phyloP scores from a whole-genome alignment of 2,113 vertebrate genomes.

The Mormyrus lacerda region DNA sequence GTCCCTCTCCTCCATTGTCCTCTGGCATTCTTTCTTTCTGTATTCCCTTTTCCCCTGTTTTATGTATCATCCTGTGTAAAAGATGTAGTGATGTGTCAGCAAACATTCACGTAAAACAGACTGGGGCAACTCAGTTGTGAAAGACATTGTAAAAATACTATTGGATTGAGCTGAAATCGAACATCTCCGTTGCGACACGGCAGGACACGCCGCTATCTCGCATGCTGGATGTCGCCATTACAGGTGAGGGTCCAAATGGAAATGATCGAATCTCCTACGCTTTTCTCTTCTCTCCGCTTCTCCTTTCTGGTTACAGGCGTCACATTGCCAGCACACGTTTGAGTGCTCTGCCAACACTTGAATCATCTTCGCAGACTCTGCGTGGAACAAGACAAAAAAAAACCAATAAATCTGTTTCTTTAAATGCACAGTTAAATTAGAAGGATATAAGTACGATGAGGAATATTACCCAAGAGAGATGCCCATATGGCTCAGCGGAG shows the following conservation, averaged over 20 bases:
- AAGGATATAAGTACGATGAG: conserved; percentile 34
- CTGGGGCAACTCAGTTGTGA: not conserved
- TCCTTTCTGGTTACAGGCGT: not conserved
- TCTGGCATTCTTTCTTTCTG: no score
- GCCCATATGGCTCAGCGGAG: conserved; percentile 56
- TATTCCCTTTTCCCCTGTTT: not conserved
- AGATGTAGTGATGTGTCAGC: not conserved
- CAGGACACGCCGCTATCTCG: not conserved
- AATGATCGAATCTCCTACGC: not conserved
- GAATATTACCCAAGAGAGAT: conserved; percentile 37
- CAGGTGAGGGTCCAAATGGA: not conserved
- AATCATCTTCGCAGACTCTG: not conserved
- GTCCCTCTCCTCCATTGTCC: no score
- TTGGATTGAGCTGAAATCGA: not conserved
- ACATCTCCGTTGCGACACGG: not conserved
- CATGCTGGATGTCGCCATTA: not conserved
- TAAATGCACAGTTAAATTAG: conserved; percentile 41
- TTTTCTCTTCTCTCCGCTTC: not conserved
- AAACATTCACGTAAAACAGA: not conserved
- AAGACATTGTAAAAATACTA: not conserved
- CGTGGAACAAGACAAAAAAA: not conserved
- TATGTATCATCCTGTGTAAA: not conserved
- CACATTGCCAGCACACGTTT: not conserved
- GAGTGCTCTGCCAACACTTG: not conserved
- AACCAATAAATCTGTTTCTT: conserved; percentile 32